Base-by-base conservation (phyloP, 2,797 vertebrate genomes). In the Micropoecilia bifurca region DNA sequence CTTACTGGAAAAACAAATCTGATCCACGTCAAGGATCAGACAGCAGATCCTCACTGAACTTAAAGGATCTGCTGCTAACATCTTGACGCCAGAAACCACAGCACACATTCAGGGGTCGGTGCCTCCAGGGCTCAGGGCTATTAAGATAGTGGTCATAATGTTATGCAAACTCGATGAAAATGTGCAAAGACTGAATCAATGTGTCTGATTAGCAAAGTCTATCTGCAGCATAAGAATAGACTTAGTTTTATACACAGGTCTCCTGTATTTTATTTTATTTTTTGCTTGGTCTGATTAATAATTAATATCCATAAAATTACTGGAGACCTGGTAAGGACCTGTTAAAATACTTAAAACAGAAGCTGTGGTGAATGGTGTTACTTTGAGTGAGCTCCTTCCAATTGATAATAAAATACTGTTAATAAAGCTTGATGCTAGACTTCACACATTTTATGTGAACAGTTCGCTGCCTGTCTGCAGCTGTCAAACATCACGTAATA, bases 401-500 rank as follows among this genome's bases (percentile, higher is more conserved):
- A 43, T 14, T 48, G 36, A 28, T 55, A 2, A 66, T 46, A 7
- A 18, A 16, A 22, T 12, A 30, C 22, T 12, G 33, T 36, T 36
- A 71, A 10, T 47, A 0, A 46, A 22, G 39, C 14, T 28, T 45
- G 41, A 28, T 10, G 0, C 41, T 80, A 71, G 43, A 87, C 66
- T 79, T 41, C 9, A 41, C 22, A 25, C 36, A 41, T 10, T 68
- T 41, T 6, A 4, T 48, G 10, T 14, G 6, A 5, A 45, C 4
- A 1, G 20, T 25, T 47, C 47, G 0, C 22, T 47, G 46, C 33
- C 25, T 13, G 0, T 46, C 25, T 45, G 25, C 8, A 47, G 22
- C 39, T 0, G 5, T 30, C 30, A 25, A 25, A 13, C 66, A 73
- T 5, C 1, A 10, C 30, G 0, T 6, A 10, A 0, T 3, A 18